Conservation (phyloP, 2,797 vertebrate genomes). For the Buphagus erythrorhynchus region DNA sequence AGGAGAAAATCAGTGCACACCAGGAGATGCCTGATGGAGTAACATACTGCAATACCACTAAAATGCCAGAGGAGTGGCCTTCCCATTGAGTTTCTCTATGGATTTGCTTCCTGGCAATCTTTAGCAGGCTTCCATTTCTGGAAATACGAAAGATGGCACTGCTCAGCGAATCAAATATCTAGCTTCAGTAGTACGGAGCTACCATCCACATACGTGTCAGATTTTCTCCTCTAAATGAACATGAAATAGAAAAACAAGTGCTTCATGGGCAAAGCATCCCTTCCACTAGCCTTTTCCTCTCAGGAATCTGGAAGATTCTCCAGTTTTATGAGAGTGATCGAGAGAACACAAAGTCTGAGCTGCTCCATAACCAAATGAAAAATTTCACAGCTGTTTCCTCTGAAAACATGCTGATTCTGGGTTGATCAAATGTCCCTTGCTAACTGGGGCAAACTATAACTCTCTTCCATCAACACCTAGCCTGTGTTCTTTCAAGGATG, state of each 20-base stretch:
- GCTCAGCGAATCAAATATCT: not conserved
- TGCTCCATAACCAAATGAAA: not conserved
- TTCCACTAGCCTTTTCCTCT: not conserved
- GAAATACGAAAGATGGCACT: not conserved
- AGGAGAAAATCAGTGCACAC: not conserved
- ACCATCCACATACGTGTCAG: not conserved
- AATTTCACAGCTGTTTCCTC: slow-evolving; percentile 9
- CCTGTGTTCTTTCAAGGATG: slow-evolving; percentile 43
- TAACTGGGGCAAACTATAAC: slow-evolving; percentile 48
- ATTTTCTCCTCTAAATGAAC: not conserved
- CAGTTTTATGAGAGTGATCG: not conserved
- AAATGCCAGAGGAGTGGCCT: not conserved
- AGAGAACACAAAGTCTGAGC: not conserved
- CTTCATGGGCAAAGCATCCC: not conserved
- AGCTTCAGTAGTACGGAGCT: not conserved
- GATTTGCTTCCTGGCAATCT: not conserved
- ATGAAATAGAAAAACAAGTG: not conserved
- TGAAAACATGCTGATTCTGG: slow-evolving; percentile 43
- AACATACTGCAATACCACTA: not conserved
- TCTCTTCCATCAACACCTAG: slow-evolving; percentile 51
- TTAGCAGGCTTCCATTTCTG: not conserved
- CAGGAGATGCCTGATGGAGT: not conserved
- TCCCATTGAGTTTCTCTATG: not conserved
- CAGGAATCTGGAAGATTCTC: not conserved
- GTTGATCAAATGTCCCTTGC: slow-evolving; percentile 73